These are phyloP conservation scores for Himalopsyche phryganea DNA, from an alignment of 1,140 invertebrate genomes.

Conservation along the genomic window DNA sequence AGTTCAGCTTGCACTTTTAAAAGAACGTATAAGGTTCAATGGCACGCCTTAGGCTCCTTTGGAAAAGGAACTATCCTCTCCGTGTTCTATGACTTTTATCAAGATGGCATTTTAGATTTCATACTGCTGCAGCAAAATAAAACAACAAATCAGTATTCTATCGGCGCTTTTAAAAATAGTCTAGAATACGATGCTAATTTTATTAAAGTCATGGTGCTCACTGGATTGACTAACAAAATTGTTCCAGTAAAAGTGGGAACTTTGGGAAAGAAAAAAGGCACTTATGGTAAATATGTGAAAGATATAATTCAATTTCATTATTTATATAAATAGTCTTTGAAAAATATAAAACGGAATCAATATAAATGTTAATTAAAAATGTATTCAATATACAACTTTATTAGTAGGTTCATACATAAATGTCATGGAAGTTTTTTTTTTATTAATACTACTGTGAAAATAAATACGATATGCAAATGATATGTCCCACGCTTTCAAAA, in stretches of 20 bases:
- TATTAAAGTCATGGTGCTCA: conserved; percentile 90
- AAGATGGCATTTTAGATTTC: conserved; percentile 78
- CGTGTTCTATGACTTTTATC: conserved; percentile 90
- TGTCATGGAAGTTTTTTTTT: no score
- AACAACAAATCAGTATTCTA: conserved; percentile 52
- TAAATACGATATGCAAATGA: no score
- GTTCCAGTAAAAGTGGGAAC: conserved; percentile 66
- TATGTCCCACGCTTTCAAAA: no score
- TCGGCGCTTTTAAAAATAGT: conserved; percentile 80
- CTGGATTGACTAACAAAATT: conserved; percentile 71
- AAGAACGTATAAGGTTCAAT: conserved; percentile 72
- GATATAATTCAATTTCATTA: no score
- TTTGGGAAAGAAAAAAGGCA: conserved; percentile 70
- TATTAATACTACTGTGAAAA: no score
- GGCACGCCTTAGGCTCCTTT: conserved; percentile 67
- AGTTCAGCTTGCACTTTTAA: conserved; percentile 57
- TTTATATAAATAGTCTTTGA: no score
- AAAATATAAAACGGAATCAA: no score
- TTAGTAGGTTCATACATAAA: no score
- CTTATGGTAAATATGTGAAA: conserved; percentile 59
- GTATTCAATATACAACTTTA: no score
- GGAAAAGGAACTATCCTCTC: conserved; percentile 73
- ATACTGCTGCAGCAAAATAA: conserved; percentile 67
- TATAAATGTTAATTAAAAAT: no score
- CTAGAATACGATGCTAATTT: conserved; percentile 93